Conservation (phyloP, 1,140 invertebrate genomes). For the Dreissena rostriformis region DNA sequence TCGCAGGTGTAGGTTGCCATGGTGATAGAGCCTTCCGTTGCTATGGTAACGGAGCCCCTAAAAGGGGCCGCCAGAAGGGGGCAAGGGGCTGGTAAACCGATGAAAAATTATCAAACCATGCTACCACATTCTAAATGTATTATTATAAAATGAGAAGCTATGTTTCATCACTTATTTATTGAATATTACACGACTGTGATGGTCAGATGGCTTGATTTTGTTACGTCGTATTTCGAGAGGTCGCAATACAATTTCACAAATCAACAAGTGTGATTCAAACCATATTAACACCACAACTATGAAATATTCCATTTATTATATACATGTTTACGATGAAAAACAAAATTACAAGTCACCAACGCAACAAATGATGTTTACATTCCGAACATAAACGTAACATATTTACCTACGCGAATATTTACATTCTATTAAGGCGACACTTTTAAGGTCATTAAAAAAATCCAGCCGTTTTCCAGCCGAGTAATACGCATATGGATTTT, state of each 20-base stretch:
- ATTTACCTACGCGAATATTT: too few species aligned
- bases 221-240: not conserved
- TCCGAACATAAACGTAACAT: too few species aligned
- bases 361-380: too few species aligned
- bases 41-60: conserved; percentile 17
- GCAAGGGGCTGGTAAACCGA: conserved; percentile 10
- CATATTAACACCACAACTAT: not conserved
- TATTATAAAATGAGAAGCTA: not conserved
- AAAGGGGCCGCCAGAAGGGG: conserved; percentile 6
- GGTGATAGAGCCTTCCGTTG: conserved; percentile 30
- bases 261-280: not conserved
- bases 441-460: too few species aligned
- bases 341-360: too few species aligned
- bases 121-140: not conserved
- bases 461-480: too few species aligned
- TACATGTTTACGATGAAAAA: too few species aligned
- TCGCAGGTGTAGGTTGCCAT: conserved; percentile 18
- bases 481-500: too few species aligned
- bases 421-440: too few species aligned
- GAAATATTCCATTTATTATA: too few species aligned
- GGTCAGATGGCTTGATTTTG: not conserved
- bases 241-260: too few species aligned
- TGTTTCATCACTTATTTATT: not conserved
- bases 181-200: not conserved
- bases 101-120: not conserved